Evolutionary conservation across 2,113 vertebrate species (phyloP).

Genomic region (Centropus unirufus): DNA sequence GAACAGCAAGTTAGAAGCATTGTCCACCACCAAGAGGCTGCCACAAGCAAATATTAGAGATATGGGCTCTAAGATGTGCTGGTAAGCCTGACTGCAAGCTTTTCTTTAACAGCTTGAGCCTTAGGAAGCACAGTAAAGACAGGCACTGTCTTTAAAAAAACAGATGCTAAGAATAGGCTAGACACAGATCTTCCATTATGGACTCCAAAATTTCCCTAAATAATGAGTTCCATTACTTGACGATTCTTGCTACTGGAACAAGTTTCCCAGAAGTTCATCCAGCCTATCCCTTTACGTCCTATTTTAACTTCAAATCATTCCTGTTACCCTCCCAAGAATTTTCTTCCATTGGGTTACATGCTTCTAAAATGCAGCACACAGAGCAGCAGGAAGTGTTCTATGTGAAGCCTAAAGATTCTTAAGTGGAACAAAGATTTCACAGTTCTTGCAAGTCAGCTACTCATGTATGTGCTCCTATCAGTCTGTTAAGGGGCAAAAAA

Average conservation of each 20-base stretch:
- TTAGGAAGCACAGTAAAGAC: background rate
- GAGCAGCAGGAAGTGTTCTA: background rate
- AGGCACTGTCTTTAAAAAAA: background rate
- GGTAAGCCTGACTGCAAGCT: background rate
- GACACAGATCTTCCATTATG: background rate
- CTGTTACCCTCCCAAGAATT: background rate
- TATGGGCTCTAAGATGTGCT: rapidly evolving
- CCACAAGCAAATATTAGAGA: background rate
- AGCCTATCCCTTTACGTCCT: background rate
- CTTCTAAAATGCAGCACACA: background rate
- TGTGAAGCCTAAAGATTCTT: background rate
- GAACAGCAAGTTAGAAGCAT: background rate
- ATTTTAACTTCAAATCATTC: background rate
- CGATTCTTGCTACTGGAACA: background rate
- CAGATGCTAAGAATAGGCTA: background rate
- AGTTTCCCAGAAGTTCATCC: background rate
- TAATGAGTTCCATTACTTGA: background rate
- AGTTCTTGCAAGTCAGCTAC: background rate
- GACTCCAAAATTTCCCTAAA: background rate
- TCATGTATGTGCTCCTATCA: background rate
- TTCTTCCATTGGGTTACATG: background rate
- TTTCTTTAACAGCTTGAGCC: background rate
- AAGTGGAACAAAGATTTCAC: background rate
- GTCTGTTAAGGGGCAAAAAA: background rate
- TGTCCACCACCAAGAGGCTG: background rate